A percentile compares a stretch with the other conserved stretches of the same genome.
phyloP scores from a whole-genome alignment of 2,113 vertebrate species.

The Gracilinanus agilis region DNA sequence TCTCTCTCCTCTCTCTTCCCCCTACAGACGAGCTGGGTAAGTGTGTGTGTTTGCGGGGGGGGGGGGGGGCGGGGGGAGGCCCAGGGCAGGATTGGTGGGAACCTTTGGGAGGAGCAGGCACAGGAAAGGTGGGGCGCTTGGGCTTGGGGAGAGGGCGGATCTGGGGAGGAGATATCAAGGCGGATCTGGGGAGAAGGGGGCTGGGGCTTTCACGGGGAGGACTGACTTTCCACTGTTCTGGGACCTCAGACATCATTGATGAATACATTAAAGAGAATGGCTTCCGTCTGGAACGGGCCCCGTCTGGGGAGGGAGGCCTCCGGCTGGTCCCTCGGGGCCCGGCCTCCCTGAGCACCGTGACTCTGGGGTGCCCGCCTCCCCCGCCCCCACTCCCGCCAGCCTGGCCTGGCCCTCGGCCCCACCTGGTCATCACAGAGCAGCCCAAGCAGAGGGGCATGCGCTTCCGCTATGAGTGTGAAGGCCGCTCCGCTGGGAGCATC shows the following conservation, averaged over 20 bases:
- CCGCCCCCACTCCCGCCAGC: not conserved
- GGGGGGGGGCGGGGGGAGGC: too few species aligned
- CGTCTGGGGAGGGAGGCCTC: constrained; percentile 38
- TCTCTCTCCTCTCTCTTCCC: not conserved
- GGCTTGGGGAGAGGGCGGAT: accelerated
- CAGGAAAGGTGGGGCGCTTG: not conserved
- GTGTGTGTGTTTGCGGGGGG: not conserved
- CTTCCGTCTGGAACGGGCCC: constrained; percentile 72
- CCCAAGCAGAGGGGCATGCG: constrained; percentile 96
- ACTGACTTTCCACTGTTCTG: not conserved
- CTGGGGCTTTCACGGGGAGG: not conserved
- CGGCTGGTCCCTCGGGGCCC: constrained; percentile 71
- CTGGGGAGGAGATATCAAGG: too few species aligned
- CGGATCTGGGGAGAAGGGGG: not conserved
- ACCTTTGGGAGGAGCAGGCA: not conserved
- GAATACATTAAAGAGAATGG: constrained; percentile 84
- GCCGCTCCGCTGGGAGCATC: constrained; percentile 94
- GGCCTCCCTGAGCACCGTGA: constrained; percentile 61
- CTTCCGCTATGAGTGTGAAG: constrained; percentile 95
- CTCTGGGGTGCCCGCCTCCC: constrained; percentile 61
- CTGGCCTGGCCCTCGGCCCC: constrained; percentile 76
- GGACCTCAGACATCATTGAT: constrained; percentile 85
- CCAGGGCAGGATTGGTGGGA: not conserved
- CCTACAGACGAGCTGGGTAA: constrained; percentile 68
- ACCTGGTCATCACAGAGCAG: constrained; percentile 91